Evolutionary conservation across 2,113 vertebrate species (phyloP).

Genomic region (Pelmatolapia mariae): DNA sequence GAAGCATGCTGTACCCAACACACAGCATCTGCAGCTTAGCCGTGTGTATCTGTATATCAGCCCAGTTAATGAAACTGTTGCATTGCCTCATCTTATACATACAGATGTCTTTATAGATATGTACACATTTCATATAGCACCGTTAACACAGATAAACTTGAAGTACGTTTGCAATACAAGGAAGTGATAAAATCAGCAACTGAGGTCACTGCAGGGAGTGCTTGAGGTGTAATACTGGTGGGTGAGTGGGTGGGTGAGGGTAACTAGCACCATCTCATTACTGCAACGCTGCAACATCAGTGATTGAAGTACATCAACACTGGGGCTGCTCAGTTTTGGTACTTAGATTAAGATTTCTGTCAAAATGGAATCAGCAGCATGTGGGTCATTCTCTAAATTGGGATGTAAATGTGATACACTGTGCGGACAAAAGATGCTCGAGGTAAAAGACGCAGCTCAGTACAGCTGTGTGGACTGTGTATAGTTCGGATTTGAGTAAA

Average conservation of each 20-base stretch:
- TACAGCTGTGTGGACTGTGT: not conserved
- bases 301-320: not conserved
- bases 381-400: not conserved
- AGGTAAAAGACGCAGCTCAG: not conserved
- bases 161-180: not conserved
- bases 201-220: not conserved
- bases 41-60: not conserved
- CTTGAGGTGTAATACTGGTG: not conserved
- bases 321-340: not conserved
- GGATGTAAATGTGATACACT: not conserved
- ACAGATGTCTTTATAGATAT: slow-evolving; percentile 2
- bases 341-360: not conserved
- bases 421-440: not conserved
- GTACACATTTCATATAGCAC: not conserved
- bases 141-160: not conserved
- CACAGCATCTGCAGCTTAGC: slow-evolving; percentile 14
- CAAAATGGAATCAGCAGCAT: not conserved
- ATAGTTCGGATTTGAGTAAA: not conserved
- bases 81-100: not conserved
- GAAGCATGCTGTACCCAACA: not conserved
- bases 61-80: slow-evolving; percentile 26
- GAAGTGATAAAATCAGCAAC: slow-evolving; percentile 17
- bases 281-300: not conserved
- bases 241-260: not conserved
- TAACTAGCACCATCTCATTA: not conserved